Conservation (phyloP, 2,888 invertebrate genomes). For the Clostera curtula region DNA sequence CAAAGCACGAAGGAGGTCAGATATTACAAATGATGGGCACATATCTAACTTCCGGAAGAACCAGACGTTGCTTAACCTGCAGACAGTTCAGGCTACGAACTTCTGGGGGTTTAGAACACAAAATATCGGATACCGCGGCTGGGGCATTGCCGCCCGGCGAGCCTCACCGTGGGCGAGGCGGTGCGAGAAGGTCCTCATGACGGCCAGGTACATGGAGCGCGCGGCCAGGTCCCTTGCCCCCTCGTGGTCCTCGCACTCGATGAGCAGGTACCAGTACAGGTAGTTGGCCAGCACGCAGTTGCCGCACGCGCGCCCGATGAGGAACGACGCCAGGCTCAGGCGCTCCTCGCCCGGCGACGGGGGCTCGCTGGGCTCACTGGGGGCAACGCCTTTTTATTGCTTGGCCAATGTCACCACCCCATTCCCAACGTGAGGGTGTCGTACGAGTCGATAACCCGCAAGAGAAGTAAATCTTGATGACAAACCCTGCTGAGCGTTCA, state of each 20-base stretch:
- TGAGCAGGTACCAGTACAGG: constrained; percentile 96
- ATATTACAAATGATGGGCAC: no score
- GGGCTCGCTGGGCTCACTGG: constrained; percentile 14
- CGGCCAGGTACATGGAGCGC: constrained; percentile 90
- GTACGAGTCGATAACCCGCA: no score
- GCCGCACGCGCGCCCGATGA: constrained; percentile 90
- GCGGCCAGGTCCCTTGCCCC: constrained; percentile 83
- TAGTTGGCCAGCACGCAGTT: constrained; percentile 96
- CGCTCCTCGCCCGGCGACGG: constrained; percentile 40
- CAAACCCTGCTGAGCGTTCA: no score
- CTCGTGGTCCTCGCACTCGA: constrained; percentile 93
- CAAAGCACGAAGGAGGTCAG: no score
- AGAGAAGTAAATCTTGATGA: no score
- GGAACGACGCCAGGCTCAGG: constrained; percentile 89
- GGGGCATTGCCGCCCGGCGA: not conserved
- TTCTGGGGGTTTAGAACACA: not conserved
- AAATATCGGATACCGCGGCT: not conserved
- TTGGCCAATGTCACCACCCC: no score
- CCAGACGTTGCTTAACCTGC: no score
- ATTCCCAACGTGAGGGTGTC: no score
- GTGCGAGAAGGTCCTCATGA: constrained; percentile 90
- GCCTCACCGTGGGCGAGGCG: constrained; percentile 77
- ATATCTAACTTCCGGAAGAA: no score
- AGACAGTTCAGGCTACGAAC: no score
- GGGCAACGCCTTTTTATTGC: no score